Conservation (phyloP, 2,113 vertebrate genomes). For the Sander lucioperca region DNA sequence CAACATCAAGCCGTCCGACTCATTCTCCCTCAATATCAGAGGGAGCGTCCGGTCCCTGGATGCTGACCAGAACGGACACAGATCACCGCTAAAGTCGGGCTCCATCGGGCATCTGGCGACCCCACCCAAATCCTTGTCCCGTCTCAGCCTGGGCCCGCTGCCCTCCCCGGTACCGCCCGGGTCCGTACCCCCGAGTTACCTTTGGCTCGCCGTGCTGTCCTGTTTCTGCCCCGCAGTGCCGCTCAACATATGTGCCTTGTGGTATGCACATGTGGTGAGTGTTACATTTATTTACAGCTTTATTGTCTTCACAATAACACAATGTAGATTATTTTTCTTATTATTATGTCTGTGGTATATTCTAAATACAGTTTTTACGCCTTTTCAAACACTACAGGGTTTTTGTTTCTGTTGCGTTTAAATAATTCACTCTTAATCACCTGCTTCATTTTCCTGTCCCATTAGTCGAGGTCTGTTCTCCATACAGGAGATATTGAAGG, state of each 20-base stretch:
- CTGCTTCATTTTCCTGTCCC: constrained; percentile 6
- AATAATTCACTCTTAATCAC: constrained; percentile 31
- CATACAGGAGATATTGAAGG: constrained; percentile 74
- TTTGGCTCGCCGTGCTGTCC: constrained; percentile 91
- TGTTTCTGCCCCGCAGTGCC: constrained; percentile 94
- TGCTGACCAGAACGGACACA: constrained; percentile 88
- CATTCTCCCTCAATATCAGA: constrained; percentile 83
- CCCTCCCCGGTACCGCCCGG: constrained; percentile 85
- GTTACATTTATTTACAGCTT: neutral
- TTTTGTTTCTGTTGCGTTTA: constrained; percentile 11
- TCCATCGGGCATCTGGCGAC: constrained; percentile 83
- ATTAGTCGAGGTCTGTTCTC: constrained; percentile 74
- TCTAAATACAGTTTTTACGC: neutral
- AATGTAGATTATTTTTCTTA: neutral
- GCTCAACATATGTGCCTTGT: constrained; percentile 91
- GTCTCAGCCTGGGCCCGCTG: constrained; percentile 84
- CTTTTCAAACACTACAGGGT: constrained; percentile 27
- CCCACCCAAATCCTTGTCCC: constrained; percentile 84
- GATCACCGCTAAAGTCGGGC: constrained; percentile 85
- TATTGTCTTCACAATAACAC: neutral
- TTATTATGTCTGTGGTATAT: neutral
- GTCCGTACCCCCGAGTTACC: constrained; percentile 86
- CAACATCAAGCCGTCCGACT: constrained; percentile 83
- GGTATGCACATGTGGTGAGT: constrained; percentile 96
- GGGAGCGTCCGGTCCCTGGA: constrained; percentile 83